These are phyloP conservation scores for Limnephilus rhombicus DNA, from an alignment of 2,888 invertebrate genomes.

Conservation along the genomic window DNA sequence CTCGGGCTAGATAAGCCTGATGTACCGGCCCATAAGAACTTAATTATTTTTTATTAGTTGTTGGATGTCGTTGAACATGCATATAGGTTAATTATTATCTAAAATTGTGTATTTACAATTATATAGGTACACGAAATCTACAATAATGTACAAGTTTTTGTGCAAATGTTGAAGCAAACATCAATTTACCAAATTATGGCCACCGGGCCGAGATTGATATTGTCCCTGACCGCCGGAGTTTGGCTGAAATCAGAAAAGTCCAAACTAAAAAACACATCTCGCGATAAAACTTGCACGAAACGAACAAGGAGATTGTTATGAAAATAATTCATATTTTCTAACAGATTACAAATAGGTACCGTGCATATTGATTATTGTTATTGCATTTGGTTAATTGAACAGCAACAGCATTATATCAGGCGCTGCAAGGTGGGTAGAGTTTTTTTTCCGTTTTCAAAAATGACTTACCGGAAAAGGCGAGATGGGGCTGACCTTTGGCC, in stretches of 20 bases:
- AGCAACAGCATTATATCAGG: too few relatives aligned
- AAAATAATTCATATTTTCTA: too few relatives aligned
- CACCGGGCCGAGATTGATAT: slow-evolving; percentile 25
- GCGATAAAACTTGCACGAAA: not conserved
- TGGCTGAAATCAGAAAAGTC: slow-evolving; percentile 38
- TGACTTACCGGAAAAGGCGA: too few relatives aligned
- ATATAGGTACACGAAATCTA: not conserved
- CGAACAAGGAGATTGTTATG: not conserved
- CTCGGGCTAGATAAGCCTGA: too few relatives aligned
- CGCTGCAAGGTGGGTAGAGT: too few relatives aligned
- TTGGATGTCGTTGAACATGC: not conserved
- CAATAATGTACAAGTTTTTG: not conserved
- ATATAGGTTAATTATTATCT: not conserved
- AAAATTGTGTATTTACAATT: slow-evolving; percentile 34
- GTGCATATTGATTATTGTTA: too few relatives aligned
- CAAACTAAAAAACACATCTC: not conserved
- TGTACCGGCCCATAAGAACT: not conserved
- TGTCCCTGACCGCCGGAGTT: slow-evolving; percentile 32
- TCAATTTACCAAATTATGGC: slow-evolving; percentile 37
- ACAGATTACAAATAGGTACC: too few relatives aligned
- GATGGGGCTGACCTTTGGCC: too few relatives aligned
- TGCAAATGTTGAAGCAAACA: not conserved
- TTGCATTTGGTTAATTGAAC: too few relatives aligned
- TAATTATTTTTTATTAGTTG: not conserved
- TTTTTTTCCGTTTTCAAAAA: too few relatives aligned